Percentiles rank a stretch among this genome's conserved stretches.
Conservation (phyloP, 2,888 invertebrate genomes). For the Hirtodrosophila alboralis region DNA sequence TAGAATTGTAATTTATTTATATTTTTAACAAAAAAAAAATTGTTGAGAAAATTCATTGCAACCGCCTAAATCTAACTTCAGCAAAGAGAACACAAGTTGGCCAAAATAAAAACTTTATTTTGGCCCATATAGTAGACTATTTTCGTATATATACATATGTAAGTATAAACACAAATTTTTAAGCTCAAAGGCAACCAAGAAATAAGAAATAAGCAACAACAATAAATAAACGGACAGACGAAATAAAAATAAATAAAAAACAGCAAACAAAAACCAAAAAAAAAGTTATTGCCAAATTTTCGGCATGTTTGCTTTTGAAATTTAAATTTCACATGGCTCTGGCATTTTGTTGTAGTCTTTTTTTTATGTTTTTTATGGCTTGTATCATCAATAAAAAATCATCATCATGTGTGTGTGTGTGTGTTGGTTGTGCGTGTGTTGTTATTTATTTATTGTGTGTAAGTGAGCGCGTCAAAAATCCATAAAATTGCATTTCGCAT, state of each 20-base stretch:
- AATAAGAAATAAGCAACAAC: conserved; percentile 50
- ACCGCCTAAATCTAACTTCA: no score
- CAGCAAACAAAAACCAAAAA: conserved; percentile 16
- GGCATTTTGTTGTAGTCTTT: conserved; percentile 41
- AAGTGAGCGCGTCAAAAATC: conserved; percentile 62
- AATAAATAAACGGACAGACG: conserved; percentile 37
- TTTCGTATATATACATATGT: conserved; percentile 1
- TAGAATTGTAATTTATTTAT: no score
- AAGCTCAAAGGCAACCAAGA: conserved; percentile 51
- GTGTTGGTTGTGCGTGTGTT: conserved; percentile 13
- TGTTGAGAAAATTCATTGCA: conserved; percentile 8
- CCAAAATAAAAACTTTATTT: conserved; percentile 28
- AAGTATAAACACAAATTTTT: conserved; percentile 22
- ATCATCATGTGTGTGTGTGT: conserved; percentile 14
- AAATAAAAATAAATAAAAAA: conserved; percentile 17
- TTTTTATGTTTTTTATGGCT: conserved; percentile 62
- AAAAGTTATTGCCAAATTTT: conserved; percentile 75
- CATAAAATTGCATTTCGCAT: conserved; percentile 64
- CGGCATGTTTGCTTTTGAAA: conserved; percentile 80
- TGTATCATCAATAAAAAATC: conserved; percentile 72
- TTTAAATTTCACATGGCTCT: conserved; percentile 71
- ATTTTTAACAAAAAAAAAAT: no score
- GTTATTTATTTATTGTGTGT: conserved; percentile 38
- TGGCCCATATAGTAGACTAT: conserved; percentile 36
- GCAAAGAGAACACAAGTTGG: conserved; percentile 1